Conservation (phyloP, 2,113 vertebrate species). For the Stictonetta naevosa region DNA sequence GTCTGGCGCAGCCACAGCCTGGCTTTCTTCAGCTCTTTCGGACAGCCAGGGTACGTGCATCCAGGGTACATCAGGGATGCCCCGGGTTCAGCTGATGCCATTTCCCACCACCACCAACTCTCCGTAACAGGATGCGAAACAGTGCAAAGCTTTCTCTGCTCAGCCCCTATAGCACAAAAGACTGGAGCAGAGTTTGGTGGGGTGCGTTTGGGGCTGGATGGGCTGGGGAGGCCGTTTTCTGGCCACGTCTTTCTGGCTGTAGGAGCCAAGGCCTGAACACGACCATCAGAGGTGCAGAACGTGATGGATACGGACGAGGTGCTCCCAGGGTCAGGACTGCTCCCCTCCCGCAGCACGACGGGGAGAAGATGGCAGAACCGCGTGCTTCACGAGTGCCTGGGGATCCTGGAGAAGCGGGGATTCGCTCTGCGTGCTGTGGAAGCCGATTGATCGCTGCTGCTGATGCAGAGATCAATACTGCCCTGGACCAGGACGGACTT, state of each 20-base stretch:
- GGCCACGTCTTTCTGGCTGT: neutral
- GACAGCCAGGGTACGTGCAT: accelerated
- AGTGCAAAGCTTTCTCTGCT: neutral
- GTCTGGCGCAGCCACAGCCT: too few species aligned
- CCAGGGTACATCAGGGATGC: accelerated
- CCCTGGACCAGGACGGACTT: neutral
- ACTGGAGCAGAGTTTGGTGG: accelerated
- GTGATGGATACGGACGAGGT: accelerated
- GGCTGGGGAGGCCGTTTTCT: neutral
- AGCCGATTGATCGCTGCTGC: neutral
- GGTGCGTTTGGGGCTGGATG: neutral
- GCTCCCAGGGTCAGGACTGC: accelerated
- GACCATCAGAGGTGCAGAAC: neutral
- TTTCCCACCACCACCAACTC: neutral
- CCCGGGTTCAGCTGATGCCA: accelerated
- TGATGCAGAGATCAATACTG: accelerated
- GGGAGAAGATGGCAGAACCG: neutral
- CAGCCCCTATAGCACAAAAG: accelerated
- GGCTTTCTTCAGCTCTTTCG: neutral
- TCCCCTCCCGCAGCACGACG: accelerated
- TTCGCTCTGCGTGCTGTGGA: too few species aligned
- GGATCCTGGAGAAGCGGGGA: neutral
- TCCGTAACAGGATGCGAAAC: neutral
- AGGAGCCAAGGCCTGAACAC: accelerated
- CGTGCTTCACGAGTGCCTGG: neutral